A percentile compares a stretch with the other conserved stretches of the same genome.
Conservation (phyloP, 2,888 invertebrate genomes). For the Andrena praecox region DNA sequence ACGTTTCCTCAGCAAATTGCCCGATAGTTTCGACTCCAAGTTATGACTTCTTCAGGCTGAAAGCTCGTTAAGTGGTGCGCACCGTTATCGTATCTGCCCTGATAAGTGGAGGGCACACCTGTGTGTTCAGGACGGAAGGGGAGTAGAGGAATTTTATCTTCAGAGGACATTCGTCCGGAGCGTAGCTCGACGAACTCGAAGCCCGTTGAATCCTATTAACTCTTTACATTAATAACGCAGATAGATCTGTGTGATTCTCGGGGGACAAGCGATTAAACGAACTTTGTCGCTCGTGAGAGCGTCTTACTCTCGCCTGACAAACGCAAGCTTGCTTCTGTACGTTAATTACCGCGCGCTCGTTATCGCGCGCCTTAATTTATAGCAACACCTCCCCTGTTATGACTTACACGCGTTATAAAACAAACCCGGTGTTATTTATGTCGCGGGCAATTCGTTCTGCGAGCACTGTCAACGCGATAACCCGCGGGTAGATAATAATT, state of each 20-base stretch:
- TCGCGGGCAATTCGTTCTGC: conserved; percentile 44
- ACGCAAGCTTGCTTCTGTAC: conserved; percentile 38
- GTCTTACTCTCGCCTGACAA: conserved; percentile 50
- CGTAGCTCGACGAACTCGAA: background rate
- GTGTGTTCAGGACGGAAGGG: background rate
- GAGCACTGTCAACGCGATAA: conserved; percentile 35
- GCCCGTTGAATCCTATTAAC: background rate
- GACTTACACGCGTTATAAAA: conserved; percentile 61
- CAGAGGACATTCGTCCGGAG: background rate
- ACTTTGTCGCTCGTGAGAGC: conserved; percentile 29
- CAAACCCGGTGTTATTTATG: conserved; percentile 58
- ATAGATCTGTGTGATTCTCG: background rate
- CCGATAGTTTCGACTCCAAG: background rate
- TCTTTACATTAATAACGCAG: background rate
- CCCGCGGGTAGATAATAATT: conserved; percentile 53
- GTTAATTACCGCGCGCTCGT: conserved; percentile 55
- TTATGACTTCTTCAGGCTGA: conserved; percentile 8
- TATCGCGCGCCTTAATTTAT: conserved; percentile 52
- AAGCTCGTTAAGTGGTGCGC: background rate
- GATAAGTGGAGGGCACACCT: conserved; percentile 17
- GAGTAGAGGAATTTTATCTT: background rate
- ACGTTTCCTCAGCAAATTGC: background rate
- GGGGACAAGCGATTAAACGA: conserved; percentile 35
- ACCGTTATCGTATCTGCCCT: conserved; percentile 29
- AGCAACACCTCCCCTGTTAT: conserved; percentile 50